Evolutionary conservation across 2,888 invertebrate species (phyloP), one percentile per base, ranked within the genome.

Genomic region (Euphydryas editha): DNA sequence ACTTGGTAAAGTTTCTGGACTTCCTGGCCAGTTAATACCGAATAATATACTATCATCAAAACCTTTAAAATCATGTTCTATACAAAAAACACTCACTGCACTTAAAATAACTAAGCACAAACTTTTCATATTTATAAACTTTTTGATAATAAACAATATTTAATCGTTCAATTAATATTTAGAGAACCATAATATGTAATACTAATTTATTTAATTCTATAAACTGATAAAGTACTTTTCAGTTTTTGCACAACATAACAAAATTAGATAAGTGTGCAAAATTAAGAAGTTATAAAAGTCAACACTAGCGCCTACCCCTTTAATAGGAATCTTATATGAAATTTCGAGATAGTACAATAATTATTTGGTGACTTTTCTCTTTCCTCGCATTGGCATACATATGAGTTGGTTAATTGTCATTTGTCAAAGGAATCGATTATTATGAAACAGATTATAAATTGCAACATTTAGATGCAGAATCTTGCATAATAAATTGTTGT

Each of bases 21-120:
- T 73, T 42, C 96, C 95, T 30, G 95, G 95, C 97, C 97, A 96
- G 82, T 96, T 95, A 59, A 98, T 95, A 85, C 95, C 95, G 82
- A 96, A 98, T 59, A 97, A 85, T 76, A 97, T 94, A 1, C 95
- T 95, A 86, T 97, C 97, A 84, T 97, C 97, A 79, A 97, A 97
- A 51, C 95, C 96, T 85, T 95, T 95, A 24, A 95, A 93, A 83
- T 96, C 95, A 78, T 94, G 94, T 68, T 93, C 90, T 67, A 88
- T 81, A 75, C 84, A 78, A 59, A 76, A 74, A 61, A 73, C 80
- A 56, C 80, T 67, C 61, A 82, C 81, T 57, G 82, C 72, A 81
- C 77, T 78, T 65, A 85, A 70, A 71, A 82, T 70, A 68, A 87
- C 44, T 67, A 83, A 72, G 75, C 78, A 78, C 51, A 75, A 71